Percentiles rank a stretch among this genome's conserved stretches.
phyloP scores from a whole-genome alignment of 2,888 invertebrate genomes.

The Autographa gamma region DNA sequence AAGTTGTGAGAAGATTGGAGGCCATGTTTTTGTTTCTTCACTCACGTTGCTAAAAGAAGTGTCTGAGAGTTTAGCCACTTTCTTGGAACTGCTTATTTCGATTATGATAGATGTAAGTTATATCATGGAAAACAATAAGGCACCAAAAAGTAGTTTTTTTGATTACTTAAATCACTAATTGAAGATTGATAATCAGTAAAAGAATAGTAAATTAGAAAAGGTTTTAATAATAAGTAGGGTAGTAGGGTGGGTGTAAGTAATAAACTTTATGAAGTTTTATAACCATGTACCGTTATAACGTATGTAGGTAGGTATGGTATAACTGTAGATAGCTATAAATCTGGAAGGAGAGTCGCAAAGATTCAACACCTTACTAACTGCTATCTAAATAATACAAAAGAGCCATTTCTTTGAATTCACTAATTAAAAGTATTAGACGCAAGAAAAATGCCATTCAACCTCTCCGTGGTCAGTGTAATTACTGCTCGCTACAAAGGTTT shows the following conservation, averaged over 20 bases:
- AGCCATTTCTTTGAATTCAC: slow-evolving; percentile 23
- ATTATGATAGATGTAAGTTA: too few relatives aligned
- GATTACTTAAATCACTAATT: too few relatives aligned
- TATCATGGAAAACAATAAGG: too few relatives aligned
- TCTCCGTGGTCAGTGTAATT: slow-evolving; percentile 59
- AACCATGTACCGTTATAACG: too few relatives aligned
- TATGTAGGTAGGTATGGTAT: too few relatives aligned
- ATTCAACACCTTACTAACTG: neutral
- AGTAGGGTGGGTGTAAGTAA: too few relatives aligned
- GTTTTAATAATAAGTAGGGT: too few relatives aligned
- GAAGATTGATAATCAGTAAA: too few relatives aligned
- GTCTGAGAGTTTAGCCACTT: neutral
- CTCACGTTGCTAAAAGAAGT: neutral
- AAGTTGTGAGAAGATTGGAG: neutral
- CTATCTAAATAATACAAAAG: neutral
- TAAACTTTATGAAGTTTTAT: too few relatives aligned
- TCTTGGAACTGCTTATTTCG: too few relatives aligned
- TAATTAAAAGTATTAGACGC: slow-evolving; percentile 51
- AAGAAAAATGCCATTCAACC: slow-evolving; percentile 52
- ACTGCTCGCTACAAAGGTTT: slow-evolving; percentile 51
- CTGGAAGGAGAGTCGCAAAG: neutral
- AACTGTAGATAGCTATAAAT: neutral
- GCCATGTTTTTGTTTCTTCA: neutral
- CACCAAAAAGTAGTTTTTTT: too few relatives aligned
- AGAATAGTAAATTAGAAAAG: too few relatives aligned